Conservation (phyloP, 2,888 invertebrate species). For the Drosophila nr. perissopoda region DNA sequence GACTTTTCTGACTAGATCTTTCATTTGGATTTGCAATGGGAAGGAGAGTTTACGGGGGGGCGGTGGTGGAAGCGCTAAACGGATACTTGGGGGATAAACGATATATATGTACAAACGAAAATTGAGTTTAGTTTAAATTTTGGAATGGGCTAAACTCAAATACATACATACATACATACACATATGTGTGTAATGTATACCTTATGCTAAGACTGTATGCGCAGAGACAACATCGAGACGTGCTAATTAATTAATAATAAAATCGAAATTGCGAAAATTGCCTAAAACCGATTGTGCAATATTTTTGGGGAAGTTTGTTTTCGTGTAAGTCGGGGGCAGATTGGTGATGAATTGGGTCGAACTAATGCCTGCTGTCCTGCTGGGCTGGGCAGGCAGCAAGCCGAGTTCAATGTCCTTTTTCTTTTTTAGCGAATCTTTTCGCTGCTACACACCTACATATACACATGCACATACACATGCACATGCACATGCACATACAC, state of each 20-base stretch:
- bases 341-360: constrained; percentile 38
- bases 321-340: background rate
- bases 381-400: constrained; percentile 74
- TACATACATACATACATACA: background rate
- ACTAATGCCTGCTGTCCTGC: constrained; percentile 65
- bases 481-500: too few species aligned
- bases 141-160: constrained; percentile 7
- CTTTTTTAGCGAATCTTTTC: background rate
- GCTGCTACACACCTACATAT: background rate
- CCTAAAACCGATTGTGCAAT: background rate
- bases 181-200: background rate
- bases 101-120: constrained; percentile 57
- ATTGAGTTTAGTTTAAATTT: constrained; percentile 11
- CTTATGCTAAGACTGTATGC: constrained; percentile 13
- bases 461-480: background rate
- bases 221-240: constrained; percentile 68
- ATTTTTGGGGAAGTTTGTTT: background rate
- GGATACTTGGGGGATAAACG: background rate
- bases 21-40: background rate
- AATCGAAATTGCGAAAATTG: constrained; percentile 13
- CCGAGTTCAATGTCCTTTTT: constrained; percentile 55
- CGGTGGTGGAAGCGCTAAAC: background rate
- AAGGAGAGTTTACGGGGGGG: background rate
- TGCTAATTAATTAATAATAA: constrained; percentile 44
- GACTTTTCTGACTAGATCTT: background rate